A percentile compares a stretch with the other conserved stretches of the same genome.
Evolutionary conservation across 2,797 vertebrate genomes (phyloP).

Genomic region (Ambastaia sidthimunki): DNA sequence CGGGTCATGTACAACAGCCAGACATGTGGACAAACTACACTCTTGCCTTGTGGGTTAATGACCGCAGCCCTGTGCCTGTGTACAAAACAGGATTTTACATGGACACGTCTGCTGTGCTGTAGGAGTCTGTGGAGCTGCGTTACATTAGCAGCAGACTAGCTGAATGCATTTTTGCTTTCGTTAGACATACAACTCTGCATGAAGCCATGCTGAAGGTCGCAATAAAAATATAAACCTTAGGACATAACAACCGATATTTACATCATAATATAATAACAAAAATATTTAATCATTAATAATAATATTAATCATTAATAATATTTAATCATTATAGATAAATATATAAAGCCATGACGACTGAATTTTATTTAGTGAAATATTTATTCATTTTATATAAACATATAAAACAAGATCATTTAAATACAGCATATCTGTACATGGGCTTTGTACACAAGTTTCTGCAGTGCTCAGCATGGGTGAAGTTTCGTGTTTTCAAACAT

Average conservation of each 20-base stretch:
- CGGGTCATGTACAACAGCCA: slow-evolving; percentile 7
- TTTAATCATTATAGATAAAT: neutral
- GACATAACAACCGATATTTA: neutral
- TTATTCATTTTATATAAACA: slow-evolving; percentile 71
- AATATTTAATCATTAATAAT: no score
- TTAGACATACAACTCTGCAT: neutral
- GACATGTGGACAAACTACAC: neutral
- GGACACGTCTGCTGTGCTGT: neutral
- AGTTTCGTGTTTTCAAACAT: slow-evolving; percentile 31
- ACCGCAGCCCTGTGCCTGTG: neutral
- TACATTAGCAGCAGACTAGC: neutral
- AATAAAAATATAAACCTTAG: neutral
- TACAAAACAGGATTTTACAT: slow-evolving; percentile 13
- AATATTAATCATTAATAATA: no score
- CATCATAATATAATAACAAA: no score
- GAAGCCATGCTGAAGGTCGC: neutral
- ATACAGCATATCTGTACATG: slow-evolving; percentile 65
- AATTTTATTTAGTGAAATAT: slow-evolving; percentile 72
- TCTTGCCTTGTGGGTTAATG: slow-evolving; percentile 4
- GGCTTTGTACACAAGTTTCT: slow-evolving; percentile 54
- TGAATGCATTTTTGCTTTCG: neutral
- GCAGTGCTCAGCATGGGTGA: slow-evolving; percentile 45
- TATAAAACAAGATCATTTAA: slow-evolving; percentile 70
- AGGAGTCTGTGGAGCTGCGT: neutral
- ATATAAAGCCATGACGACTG: slow-evolving; percentile 7